Base-by-base conservation (phyloP, 2,888 invertebrate species). In the Pediacus dermestoides region DNA sequence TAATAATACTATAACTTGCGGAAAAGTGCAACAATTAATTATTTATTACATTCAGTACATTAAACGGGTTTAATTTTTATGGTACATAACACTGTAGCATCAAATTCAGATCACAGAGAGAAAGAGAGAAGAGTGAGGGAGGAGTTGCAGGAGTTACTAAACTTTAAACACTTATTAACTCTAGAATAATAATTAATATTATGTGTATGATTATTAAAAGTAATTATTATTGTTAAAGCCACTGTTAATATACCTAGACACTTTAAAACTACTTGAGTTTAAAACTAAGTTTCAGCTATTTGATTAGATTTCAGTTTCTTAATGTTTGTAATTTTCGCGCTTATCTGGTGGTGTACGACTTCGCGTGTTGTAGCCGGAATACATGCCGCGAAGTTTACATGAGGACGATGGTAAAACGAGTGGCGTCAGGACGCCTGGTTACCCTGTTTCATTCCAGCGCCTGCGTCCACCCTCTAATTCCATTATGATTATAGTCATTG, bases 401-500 rank as follows among this genome's bases (percentile, higher is more conserved):
- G 48, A 52, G 47, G 54, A 46, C 50, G 52, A 52, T 46, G 60
- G 50, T 46, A 39, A 47, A 48, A 50, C 58, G 53, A 63, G 60
- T 63, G 63, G 61, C 62, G 58, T 55, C 60, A 52, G 47, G 60
- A 55, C 55, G 63, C 60, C 58, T 54, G 53, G 58, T 50, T 49
- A 50, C 53, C 50, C 52, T 47, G 52, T 52, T 52, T 42, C 44
- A 48, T 51, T 31, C 52, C 37, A 52, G 63, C 64, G 62, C 63
- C 54, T 62, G 64, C 63, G 63, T 63, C 51, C 39, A 38, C 51
- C 54, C 52, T 56, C 54, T 60, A 60, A 63, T 62, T 62, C 59
- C 56, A 60, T 62, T 62, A 61, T 57, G 61, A 62, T 61, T 59
- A 59, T 51, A 55, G 48, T 55, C 55, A 55, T 58, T 60, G 58